A percentile compares a stretch with the other conserved stretches of the same genome.
These are phyloP conservation scores for Orycteropus afer DNA, from an alignment of 2,113 vertebrate species.

Conservation along the genomic window DNA sequence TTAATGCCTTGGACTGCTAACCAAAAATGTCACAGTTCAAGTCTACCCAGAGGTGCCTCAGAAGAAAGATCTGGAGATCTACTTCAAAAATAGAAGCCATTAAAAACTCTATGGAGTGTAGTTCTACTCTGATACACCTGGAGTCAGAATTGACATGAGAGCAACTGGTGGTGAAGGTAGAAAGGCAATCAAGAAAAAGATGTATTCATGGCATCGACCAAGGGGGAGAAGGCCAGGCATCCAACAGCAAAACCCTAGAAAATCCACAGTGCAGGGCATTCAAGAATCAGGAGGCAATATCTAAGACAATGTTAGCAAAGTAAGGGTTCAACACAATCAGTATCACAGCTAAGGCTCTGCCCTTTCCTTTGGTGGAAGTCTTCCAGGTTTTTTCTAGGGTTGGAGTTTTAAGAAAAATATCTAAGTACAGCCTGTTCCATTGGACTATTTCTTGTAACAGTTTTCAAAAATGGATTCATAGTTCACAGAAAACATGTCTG, in stretches of 20 bases:
- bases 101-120: neutral
- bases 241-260: neutral
- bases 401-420: neutral
- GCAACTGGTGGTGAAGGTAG: neutral
- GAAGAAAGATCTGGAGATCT: neutral
- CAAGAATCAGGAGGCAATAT: neutral
- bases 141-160: neutral
- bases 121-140: neutral
- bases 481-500: neutral
- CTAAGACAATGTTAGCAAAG: neutral
- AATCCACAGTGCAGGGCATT: neutral
- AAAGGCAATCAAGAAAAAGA: neutral
- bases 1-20: neutral
- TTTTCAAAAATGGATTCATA: neutral
- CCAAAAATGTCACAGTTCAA: neutral
- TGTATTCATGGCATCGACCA: neutral
- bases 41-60: neutral
- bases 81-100: neutral
- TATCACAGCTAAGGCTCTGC: neutral
- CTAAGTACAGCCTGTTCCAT: neutral
- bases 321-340: neutral
- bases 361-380: neutral
- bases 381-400: neutral
- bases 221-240: neutral
- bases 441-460: neutral